Percentiles rank a stretch among this genome's conserved stretches.
phyloP scores from a whole-genome alignment of 2,797 vertebrate species.

The Micropoecilia bifurca region DNA sequence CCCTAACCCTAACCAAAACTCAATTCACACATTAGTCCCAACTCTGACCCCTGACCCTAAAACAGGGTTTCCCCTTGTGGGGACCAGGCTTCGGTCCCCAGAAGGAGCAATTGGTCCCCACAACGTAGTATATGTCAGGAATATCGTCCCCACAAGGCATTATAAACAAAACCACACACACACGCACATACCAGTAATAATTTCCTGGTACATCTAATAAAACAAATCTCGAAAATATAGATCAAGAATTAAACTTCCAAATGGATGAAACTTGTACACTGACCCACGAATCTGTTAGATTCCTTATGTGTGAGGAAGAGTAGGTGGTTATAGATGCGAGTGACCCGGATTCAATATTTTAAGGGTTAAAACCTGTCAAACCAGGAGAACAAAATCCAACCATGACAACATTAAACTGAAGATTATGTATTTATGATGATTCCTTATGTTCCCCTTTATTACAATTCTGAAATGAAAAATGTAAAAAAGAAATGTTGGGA shows the following conservation, averaged over 20 bases:
- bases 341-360: conserved; percentile 3
- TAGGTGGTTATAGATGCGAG: conserved; percentile 16
- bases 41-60: too few relatives aligned
- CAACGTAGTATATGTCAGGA: too few relatives aligned
- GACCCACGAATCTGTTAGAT: not conserved
- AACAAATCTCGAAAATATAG: not conserved
- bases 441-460: not conserved
- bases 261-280: not conserved
- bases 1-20: too few relatives aligned
- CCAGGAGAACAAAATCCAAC: conserved; percentile 19
- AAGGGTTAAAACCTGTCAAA: not conserved
- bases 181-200: not conserved
- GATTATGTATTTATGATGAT: not conserved
- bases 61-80: too few relatives aligned
- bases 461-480: not conserved
- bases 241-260: not conserved
- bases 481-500: not conserved
- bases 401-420: not conserved
- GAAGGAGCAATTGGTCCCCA: too few relatives aligned
- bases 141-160: too few relatives aligned
- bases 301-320: not conserved
- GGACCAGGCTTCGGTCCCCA: too few relatives aligned
- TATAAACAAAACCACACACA: too few relatives aligned
- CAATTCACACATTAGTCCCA: too few relatives aligned
- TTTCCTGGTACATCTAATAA: not conserved